phyloP scores from a whole-genome alignment of 2,888 invertebrate genomes.

The Mesorhabditis spiculigera region DNA sequence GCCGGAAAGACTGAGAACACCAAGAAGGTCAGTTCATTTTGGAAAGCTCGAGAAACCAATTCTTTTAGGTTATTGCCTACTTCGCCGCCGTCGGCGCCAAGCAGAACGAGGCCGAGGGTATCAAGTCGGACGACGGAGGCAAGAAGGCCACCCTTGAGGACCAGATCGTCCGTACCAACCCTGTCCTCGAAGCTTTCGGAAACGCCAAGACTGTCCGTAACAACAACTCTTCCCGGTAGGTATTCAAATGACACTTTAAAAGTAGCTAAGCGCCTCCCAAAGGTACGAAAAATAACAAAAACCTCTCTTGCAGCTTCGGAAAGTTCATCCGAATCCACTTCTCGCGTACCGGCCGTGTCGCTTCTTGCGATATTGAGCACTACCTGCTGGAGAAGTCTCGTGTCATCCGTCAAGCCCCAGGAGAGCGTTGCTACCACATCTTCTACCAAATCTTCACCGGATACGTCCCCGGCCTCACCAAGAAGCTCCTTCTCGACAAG shows the following conservation, averaged over 20 bases:
- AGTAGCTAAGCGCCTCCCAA: too few species aligned
- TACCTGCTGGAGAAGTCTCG: slow-evolving; percentile 99
- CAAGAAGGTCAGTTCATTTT: slow-evolving; percentile 35
- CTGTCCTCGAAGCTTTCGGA: slow-evolving; percentile 97
- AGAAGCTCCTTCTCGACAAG: slow-evolving; percentile 67
- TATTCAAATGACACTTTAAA: slow-evolving; percentile 64
- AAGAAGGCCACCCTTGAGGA: slow-evolving; percentile 84
- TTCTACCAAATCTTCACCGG: slow-evolving; percentile 84
- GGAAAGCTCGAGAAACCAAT: slow-evolving; percentile 78
- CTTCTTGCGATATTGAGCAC: slow-evolving; percentile 99
- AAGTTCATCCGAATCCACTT: slow-evolving; percentile 99
- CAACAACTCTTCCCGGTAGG: slow-evolving; percentile 86
- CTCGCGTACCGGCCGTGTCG: slow-evolving; percentile 78
- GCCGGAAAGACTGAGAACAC: slow-evolving; percentile 99
- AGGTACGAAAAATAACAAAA: too few species aligned
- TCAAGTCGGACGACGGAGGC: slow-evolving; percentile 17
- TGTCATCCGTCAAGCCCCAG: slow-evolving; percentile 96
- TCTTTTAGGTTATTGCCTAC: slow-evolving; percentile 79
- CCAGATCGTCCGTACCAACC: slow-evolving; percentile 99
- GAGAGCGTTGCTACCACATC: slow-evolving; percentile 99
- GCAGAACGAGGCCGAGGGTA: slow-evolving; percentile 25
- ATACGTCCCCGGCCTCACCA: slow-evolving; percentile 7
- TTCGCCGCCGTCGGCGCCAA: slow-evolving; percentile 74
- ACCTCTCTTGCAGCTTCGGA: slow-evolving; percentile 81
- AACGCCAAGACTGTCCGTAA: slow-evolving; percentile 99